A percentile compares a stretch with the other conserved stretches of the same genome.
These are phyloP conservation scores for Brevipalpus yothersi DNA, from an alignment of 1,140 invertebrate species.

Conservation along the genomic window DNA sequence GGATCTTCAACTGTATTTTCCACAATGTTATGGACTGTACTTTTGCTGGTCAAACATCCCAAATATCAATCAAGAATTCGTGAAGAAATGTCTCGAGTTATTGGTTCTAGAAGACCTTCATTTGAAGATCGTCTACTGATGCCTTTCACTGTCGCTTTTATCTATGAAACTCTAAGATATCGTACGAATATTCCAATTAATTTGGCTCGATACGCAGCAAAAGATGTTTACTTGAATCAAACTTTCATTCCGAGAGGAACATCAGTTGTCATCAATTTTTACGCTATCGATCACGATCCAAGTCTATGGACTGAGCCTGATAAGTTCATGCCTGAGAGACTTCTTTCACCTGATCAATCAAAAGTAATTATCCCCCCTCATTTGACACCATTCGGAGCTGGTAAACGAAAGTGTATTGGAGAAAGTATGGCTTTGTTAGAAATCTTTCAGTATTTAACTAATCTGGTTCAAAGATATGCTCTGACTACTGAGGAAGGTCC, in stretches of 20 bases:
- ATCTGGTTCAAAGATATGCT: slow-evolving; percentile 40
- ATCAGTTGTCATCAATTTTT: slow-evolving; percentile 35
- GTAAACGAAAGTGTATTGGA: slow-evolving; percentile 57
- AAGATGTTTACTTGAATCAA: background rate
- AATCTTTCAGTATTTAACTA: slow-evolving; percentile 52
- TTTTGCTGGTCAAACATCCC: slow-evolving; percentile 18
- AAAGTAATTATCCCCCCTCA: slow-evolving; percentile 6
- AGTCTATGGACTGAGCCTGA: slow-evolving; percentile 39
- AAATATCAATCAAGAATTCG: slow-evolving; percentile 17
- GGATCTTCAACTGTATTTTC: slow-evolving; percentile 19
- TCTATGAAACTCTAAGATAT: slow-evolving; percentile 14
- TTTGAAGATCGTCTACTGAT: slow-evolving; percentile 10
- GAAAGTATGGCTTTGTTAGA: slow-evolving; percentile 57
- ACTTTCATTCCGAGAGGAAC: slow-evolving; percentile 10
- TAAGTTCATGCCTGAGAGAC: slow-evolving; percentile 38
- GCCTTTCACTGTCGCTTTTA: slow-evolving; percentile 14
- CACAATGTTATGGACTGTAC: slow-evolving; percentile 17
- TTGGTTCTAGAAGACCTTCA: slow-evolving; percentile 10
- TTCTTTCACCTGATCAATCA: slow-evolving; percentile 18
- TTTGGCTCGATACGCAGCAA: background rate
- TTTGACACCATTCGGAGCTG: slow-evolving; percentile 24
- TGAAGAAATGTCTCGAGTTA: slow-evolving; percentile 16
- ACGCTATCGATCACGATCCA: slow-evolving; percentile 38
- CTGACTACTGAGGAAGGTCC: too few species aligned
- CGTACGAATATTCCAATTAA: slow-evolving; percentile 10